These are phyloP conservation scores for Eudasyphora cyanicolor DNA, from an alignment of 2,888 invertebrate species.

Conservation along the genomic window DNA sequence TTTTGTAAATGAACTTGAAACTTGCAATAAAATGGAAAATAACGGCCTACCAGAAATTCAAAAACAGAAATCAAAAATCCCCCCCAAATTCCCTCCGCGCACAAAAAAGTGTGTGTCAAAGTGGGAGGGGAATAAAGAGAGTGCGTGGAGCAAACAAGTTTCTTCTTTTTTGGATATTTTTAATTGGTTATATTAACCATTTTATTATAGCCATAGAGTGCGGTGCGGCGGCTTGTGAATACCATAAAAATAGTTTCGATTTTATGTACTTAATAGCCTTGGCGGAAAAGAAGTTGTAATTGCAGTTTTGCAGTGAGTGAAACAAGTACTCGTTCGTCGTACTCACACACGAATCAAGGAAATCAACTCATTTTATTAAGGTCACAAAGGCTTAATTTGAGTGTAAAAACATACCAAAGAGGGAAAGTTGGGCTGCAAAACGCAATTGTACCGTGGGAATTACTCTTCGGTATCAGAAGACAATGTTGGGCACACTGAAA, in stretches of 20 bases:
- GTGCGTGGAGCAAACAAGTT: neutral
- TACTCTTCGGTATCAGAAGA: too few species aligned
- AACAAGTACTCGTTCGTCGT: neutral
- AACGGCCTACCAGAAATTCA: conserved; percentile 1
- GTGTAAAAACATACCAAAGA: too few species aligned
- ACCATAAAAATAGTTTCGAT: neutral
- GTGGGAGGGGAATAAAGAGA: neutral
- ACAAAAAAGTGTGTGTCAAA: too few species aligned
- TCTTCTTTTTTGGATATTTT: neutral
- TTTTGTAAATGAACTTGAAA: conserved; percentile 12
- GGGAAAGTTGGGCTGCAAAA: too few species aligned
- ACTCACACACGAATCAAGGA: neutral
- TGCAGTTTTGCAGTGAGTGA: neutral
- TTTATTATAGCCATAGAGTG: too few species aligned
- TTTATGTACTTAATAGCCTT: neutral
- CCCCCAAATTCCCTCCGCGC: too few species aligned
- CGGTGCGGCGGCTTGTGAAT: neutral
- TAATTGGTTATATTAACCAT: neutral
- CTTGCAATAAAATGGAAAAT: neutral
- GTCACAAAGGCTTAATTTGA: too few species aligned
- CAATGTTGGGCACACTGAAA: too few species aligned
- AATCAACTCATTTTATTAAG: too few species aligned
- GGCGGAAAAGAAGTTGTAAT: neutral
- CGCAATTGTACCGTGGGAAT: too few species aligned
- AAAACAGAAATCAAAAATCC: neutral